Percentiles rank a stretch among this genome's conserved stretches.
Conservation (phyloP, 2,888 invertebrate genomes). For the Calliopum simillimum region DNA sequence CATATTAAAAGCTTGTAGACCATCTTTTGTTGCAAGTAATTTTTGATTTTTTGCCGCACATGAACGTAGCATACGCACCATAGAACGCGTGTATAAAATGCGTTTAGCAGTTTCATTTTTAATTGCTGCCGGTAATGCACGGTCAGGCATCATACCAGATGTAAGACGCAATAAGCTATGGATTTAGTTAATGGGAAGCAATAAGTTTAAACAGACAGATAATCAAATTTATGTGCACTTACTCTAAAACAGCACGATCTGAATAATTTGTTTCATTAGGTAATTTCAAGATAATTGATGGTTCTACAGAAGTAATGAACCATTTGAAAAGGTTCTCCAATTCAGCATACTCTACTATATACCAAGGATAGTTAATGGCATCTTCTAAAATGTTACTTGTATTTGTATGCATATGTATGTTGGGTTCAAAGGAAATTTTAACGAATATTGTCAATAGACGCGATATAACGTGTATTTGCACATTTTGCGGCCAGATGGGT, state of each 20-base stretch:
- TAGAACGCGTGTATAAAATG: constrained; percentile 63
- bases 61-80: constrained; percentile 59
- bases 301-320: constrained; percentile 80
- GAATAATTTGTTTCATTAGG: constrained; percentile 69
- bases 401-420: constrained; percentile 72
- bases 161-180: constrained; percentile 57
- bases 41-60: constrained; percentile 63
- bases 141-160: constrained; percentile 59
- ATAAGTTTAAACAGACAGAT: background rate
- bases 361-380: constrained; percentile 76
- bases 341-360: constrained; percentile 71
- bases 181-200: background rate
- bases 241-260: constrained; percentile 73
- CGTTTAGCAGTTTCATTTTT: constrained; percentile 60
- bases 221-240: constrained; percentile 49
- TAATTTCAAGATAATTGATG: constrained; percentile 73
- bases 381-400: constrained; percentile 70
- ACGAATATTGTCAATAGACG: constrained; percentile 77
- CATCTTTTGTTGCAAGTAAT: constrained; percentile 60
- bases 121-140: constrained; percentile 45
- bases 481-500: constrained; percentile 66
- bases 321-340: constrained; percentile 78
- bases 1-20: constrained; percentile 54
- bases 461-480: constrained; percentile 70
- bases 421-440: constrained; percentile 79